Conservation (phyloP, 2,113 vertebrate species). For the Pteruthius melanotis region DNA sequence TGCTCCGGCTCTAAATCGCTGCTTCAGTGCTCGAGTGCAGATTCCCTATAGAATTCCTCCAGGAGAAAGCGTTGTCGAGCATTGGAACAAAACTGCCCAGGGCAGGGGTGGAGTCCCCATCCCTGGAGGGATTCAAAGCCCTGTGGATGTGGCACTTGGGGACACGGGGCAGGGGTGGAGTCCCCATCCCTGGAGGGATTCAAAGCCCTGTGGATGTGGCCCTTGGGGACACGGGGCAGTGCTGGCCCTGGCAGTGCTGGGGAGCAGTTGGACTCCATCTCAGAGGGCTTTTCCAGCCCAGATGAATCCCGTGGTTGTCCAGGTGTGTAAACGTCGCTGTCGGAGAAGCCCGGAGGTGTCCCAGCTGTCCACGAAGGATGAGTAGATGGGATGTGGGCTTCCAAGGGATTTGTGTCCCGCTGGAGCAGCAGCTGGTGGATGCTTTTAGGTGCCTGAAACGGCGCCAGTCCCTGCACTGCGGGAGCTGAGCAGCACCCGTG, state of each 20-base stretch:
- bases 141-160: neutral
- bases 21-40: neutral
- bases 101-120: too few relatives aligned
- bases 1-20: neutral
- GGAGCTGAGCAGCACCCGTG: neutral
- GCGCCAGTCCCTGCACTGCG: neutral
- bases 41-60: neutral
- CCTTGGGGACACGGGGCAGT: neutral
- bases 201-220: neutral
- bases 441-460: neutral
- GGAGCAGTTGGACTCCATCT: neutral
- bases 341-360: neutral
- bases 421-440: neutral
- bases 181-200: too few relatives aligned
- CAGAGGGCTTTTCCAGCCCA: neutral
- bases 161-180: rapidly evolving
- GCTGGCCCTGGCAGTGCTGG: too few relatives aligned
- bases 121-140: neutral
- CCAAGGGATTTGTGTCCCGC: neutral
- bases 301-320: neutral
- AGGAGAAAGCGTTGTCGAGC: neutral
- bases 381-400: neutral
- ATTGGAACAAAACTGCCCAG: neutral
- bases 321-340: neutral
- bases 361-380: neutral